These are phyloP conservation scores for Zelostemma sp. DNA, from an alignment of 1,140 invertebrate species.

Conservation along the genomic window DNA sequence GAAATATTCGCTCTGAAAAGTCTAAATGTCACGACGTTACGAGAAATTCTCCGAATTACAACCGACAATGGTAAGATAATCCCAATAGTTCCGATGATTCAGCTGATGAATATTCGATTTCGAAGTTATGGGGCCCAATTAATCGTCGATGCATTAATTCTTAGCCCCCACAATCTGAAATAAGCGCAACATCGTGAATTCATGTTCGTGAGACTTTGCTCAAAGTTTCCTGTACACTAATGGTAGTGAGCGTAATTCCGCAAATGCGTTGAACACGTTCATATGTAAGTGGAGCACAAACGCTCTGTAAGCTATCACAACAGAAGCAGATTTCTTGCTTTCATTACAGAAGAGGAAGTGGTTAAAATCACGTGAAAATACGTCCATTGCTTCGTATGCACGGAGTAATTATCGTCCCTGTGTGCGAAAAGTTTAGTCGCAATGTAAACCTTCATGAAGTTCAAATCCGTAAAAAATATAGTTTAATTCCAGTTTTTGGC, in stretches of 20 bases:
- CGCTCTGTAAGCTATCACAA: slow-evolving; percentile 22
- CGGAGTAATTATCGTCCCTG: slow-evolving; percentile 9
- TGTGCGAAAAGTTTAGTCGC: neutral
- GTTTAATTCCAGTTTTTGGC: too few relatives aligned
- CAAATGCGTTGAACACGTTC: slow-evolving; percentile 24
- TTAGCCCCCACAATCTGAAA: neutral
- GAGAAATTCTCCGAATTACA: too few relatives aligned
- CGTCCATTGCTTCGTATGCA: slow-evolving; percentile 8
- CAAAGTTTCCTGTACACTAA: slow-evolving; percentile 8
- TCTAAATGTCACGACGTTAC: too few relatives aligned
- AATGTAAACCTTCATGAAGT: neutral
- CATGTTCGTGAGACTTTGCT: slow-evolving; percentile 7
- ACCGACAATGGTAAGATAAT: too few relatives aligned
- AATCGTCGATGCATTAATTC: neutral
- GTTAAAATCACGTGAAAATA: slow-evolving; percentile 18
- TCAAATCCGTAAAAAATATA: too few relatives aligned
- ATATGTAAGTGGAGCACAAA: slow-evolving; percentile 30
- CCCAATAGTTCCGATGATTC: neutral
- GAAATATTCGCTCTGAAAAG: too few relatives aligned
- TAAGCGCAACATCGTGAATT: slow-evolving; percentile 9
- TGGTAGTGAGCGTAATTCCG: slow-evolving; percentile 8
- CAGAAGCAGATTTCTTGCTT: slow-evolving; percentile 17
- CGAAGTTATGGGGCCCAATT: neutral
- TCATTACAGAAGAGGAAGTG: slow-evolving; percentile 16
- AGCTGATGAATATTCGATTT: neutral